Evolutionary conservation across 1,140 invertebrate genomes (phyloP).

Genomic region (Anastrepha ludens): DNA sequence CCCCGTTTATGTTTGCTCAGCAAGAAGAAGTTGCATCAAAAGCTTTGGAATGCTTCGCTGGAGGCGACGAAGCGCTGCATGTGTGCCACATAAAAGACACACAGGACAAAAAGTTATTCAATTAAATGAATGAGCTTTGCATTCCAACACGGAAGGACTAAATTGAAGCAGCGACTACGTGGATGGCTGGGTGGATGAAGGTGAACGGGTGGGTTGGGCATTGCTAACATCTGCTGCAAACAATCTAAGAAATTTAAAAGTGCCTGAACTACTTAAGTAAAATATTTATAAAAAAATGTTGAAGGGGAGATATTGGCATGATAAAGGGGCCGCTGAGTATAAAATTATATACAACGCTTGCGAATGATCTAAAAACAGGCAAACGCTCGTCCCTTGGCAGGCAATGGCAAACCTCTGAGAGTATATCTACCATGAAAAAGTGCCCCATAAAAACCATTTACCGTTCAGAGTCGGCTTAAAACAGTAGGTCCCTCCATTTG

Average conservation of each 20-base stretch:
- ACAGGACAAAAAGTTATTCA: constrained; percentile 38
- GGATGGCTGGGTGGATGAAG: background rate
- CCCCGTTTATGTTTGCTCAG: constrained; percentile 45
- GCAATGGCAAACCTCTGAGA: no score
- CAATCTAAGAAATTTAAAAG: constrained; percentile 40
- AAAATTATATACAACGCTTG: no score
- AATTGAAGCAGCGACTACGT: background rate
- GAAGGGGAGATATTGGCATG: no score
- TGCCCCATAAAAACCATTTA: no score
- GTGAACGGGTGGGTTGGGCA: background rate
- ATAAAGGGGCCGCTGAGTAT: no score
- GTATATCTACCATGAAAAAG: no score
- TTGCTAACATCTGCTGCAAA: background rate
- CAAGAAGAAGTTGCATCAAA: constrained; percentile 23
- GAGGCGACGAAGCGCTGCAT: background rate
- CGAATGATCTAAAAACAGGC: no score
- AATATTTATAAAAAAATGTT: no score
- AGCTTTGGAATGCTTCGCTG: background rate
- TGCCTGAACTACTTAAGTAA: background rate
- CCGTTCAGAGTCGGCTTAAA: no score
- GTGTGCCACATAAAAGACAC: constrained; percentile 6
- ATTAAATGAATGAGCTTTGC: constrained; percentile 36
- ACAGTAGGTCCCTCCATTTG: no score
- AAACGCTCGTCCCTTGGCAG: no score
- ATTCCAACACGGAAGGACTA: background rate